phyloP scores from a whole-genome alignment of 2,797 vertebrate species.

The Ficedula albicollis region DNA sequence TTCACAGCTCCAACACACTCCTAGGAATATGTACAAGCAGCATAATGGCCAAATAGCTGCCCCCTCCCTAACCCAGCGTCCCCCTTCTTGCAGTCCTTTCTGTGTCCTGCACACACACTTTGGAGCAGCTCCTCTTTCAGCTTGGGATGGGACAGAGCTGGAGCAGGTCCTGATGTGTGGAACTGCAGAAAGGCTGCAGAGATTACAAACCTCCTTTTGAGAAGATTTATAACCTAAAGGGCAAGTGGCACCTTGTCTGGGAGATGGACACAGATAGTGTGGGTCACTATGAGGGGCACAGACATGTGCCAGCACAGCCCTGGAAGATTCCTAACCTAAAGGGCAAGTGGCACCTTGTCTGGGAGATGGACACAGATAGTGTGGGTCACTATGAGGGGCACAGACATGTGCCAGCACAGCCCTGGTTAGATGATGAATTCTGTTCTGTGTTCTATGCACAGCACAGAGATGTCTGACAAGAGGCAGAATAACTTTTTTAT shows the following conservation, averaged over 20 bases:
- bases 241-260: neutral
- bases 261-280: accelerated
- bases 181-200: neutral
- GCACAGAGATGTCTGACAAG: neutral
- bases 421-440: neutral
- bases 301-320: neutral
- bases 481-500: neutral
- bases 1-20: neutral
- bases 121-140: neutral
- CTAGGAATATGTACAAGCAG: neutral
- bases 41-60: neutral
- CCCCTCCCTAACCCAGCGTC: neutral
- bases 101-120: neutral
- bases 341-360: neutral
- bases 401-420: neutral
- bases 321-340: neutral
- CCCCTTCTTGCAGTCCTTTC: neutral
- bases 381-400: neutral
- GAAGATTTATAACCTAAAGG: neutral
- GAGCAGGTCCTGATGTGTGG: neutral
- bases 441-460: neutral
- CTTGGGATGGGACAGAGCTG: neutral
- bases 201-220: accelerated
- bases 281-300: neutral
- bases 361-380: neutral